A percentile compares a stretch with the other conserved stretches of the same genome.
Evolutionary conservation across 2,113 vertebrate genomes (phyloP).

Genomic region (Pionites leucogaster): DNA sequence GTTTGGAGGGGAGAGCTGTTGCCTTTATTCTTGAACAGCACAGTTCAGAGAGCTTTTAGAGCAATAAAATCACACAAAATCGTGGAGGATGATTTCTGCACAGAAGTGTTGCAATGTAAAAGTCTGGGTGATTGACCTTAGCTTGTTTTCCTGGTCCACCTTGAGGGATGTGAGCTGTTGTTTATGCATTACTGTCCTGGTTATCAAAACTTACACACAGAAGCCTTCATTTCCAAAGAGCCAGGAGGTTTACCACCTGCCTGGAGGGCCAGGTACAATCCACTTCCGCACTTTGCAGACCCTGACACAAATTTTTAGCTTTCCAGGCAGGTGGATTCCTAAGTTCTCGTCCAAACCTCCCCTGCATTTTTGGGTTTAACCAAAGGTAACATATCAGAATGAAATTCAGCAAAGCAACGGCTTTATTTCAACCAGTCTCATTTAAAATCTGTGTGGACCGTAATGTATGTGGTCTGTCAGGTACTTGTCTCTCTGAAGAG

Average conservation of each 20-base stretch:
- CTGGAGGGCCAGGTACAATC: neutral
- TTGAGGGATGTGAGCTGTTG: slow-evolving; percentile 22
- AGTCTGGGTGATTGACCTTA: slow-evolving; percentile 4
- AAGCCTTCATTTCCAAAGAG: neutral
- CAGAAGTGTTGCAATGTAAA: neutral
- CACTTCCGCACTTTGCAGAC: neutral
- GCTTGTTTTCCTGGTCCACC: slow-evolving; percentile 29
- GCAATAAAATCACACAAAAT: slow-evolving; percentile 63
- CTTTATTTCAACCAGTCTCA: neutral
- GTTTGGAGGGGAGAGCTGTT: slow-evolving; percentile 38
- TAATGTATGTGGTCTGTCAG: neutral
- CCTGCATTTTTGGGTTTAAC: neutral
- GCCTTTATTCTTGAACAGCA: slow-evolving; percentile 61
- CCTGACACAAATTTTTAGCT: neutral
- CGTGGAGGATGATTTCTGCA: slow-evolving; percentile 29
- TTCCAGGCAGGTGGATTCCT: neutral
- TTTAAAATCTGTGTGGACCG: neutral
- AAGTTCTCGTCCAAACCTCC: neutral
- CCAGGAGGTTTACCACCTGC: neutral
- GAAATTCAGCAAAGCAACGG: neutral
- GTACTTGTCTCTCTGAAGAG: neutral
- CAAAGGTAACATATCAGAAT: neutral
- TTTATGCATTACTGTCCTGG: neutral
- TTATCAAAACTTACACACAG: neutral
- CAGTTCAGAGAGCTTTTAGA: slow-evolving; percentile 66